A percentile compares a stretch with the other conserved stretches of the same genome.
phyloP scores from a whole-genome alignment of 2,888 invertebrate genomes.

The Drosophila subsilvestris region DNA sequence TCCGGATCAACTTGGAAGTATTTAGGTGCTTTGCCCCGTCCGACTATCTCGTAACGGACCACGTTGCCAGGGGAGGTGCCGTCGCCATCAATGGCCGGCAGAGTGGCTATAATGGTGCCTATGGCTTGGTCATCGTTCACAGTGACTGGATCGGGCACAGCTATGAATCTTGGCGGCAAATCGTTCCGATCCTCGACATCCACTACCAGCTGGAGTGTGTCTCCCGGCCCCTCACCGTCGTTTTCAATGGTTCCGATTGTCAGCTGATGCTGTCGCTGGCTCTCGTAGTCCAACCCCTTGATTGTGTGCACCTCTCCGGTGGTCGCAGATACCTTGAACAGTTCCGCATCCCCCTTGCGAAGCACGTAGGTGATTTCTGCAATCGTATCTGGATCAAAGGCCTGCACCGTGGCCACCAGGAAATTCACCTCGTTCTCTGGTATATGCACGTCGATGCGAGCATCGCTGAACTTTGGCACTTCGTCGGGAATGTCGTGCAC shows the following conservation, averaged over 20 bases:
- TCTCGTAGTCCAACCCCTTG: constrained; percentile 91
- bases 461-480: constrained; percentile 90
- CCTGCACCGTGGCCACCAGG: constrained; percentile 92
- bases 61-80: constrained; percentile 94
- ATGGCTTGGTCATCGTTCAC: constrained; percentile 93
- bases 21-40: constrained; percentile 91
- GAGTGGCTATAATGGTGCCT: constrained; percentile 91
- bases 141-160: constrained; percentile 92
- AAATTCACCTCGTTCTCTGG: constrained; percentile 93
- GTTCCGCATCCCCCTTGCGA: constrained; percentile 91
- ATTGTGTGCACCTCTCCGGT: constrained; percentile 91
- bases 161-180: constrained; percentile 93
- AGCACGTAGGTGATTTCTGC: constrained; percentile 94
- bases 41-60: constrained; percentile 91
- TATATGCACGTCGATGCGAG: constrained; percentile 90
- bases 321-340: constrained; percentile 92
- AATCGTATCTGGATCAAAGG: constrained; percentile 92
- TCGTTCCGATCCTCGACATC: constrained; percentile 92
- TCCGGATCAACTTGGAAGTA: constrained; percentile 95
- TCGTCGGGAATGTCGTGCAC: constrained; percentile 92
- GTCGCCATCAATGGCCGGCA: constrained; percentile 92
- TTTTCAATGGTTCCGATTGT: constrained; percentile 94
- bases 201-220: constrained; percentile 87
- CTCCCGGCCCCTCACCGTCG: constrained; percentile 87
- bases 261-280: constrained; percentile 89